Base-by-base conservation (phyloP, 2,888 invertebrate genomes). In the Andrena flavipes region DNA sequence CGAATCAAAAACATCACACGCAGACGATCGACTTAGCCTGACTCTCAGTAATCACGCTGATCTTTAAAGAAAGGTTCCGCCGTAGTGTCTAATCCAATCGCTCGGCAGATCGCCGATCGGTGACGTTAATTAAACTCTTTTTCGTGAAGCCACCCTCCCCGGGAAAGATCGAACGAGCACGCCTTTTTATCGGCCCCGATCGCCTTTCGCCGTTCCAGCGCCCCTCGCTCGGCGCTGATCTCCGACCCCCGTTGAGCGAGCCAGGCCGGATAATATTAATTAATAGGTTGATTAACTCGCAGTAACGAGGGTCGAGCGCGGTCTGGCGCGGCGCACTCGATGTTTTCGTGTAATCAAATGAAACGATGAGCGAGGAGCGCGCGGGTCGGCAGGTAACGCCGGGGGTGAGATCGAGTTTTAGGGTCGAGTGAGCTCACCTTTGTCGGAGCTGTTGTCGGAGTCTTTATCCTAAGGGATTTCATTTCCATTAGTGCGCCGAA, bases 391-490 rank as follows among this genome's bases (percentile, higher is more conserved):
- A 80, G 85, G 81, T 88, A 85, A 88, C 84, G 80, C 88, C 84
- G 84, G 82, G 84, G 84, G 87, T 88, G 90, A 88, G 85, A 89
- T 86, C 86, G 80, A 75, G 80, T 87, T 84, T 85, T 86, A 86
- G 88, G 86, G 86, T 81, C 73, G 81, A 76, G 64, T 78, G 83
- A 88, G 72, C 83, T 73, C 84, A 86, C 88, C 88, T 88, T 88
- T 88, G 85, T 80, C 80, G 84, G 64, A 35, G 62, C 54, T 67
- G 71, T 48, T 79, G 77, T 56, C 75, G 68, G 76, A 82, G 86
- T 86, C 89, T 87, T 91, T 87, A 84, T 91, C 88, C 90, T 88
- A 85, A 88, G 84, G 89, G 90, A 91, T 91, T 91, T 91, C 88
- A 89, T 91, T 91, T 92, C 88, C 90, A 91, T 91, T 91, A 91